Percentiles rank a stretch among this genome's conserved stretches.
Evolutionary conservation across 2,797 vertebrate genomes (phyloP).

Genomic region (Gymnodraco acuticeps): DNA sequence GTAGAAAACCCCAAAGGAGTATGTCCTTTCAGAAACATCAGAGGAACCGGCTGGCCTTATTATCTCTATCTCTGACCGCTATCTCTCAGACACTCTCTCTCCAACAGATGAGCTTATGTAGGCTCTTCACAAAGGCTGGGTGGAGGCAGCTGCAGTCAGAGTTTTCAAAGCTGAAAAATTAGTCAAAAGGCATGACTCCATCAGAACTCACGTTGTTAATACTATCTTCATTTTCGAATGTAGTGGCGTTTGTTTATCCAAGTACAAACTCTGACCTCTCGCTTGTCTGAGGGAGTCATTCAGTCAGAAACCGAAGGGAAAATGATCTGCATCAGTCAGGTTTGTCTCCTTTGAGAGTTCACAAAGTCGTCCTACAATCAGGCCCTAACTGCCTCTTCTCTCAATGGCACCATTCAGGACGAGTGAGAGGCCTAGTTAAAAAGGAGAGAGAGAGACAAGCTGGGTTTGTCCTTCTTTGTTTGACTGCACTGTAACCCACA

Average conservation of each 20-base stretch:
- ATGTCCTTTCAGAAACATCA: slow-evolving; percentile 68
- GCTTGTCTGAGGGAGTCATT: slow-evolving; percentile 21
- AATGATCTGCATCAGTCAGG: slow-evolving; percentile 58
- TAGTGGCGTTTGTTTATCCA: slow-evolving; percentile 21
- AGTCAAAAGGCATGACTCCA: slow-evolving; percentile 25
- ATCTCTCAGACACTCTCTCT: slow-evolving; percentile 55
- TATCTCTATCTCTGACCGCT: slow-evolving; percentile 66
- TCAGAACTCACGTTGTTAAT: slow-evolving; percentile 38
- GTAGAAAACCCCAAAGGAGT: slow-evolving; percentile 60
- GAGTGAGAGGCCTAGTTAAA: slow-evolving; percentile 37
- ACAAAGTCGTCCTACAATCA: slow-evolving; percentile 56
- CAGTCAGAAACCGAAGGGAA: slow-evolving; percentile 41
- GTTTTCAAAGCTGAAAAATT: slow-evolving; percentile 39
- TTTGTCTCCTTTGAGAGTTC: slow-evolving; percentile 61
- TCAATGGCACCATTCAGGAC: slow-evolving; percentile 72
- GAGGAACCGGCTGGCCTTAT: slow-evolving; percentile 56
- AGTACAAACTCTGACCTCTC: slow-evolving; percentile 5
- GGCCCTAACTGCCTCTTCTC: slow-evolving; percentile 68
- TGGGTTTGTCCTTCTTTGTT: slow-evolving; percentile 79
- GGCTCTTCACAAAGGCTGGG: slow-evolving; percentile 52
- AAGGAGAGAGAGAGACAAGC: slow-evolving; percentile 36
- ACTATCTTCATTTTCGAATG: slow-evolving; percentile 42
- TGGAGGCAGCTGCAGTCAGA: slow-evolving; percentile 32
- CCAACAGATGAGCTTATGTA: slow-evolving; percentile 64
- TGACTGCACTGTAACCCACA: slow-evolving; percentile 62